Evolutionary conservation across 2,113 vertebrate species (phyloP).

Genomic region (Centropristis striata): DNA sequence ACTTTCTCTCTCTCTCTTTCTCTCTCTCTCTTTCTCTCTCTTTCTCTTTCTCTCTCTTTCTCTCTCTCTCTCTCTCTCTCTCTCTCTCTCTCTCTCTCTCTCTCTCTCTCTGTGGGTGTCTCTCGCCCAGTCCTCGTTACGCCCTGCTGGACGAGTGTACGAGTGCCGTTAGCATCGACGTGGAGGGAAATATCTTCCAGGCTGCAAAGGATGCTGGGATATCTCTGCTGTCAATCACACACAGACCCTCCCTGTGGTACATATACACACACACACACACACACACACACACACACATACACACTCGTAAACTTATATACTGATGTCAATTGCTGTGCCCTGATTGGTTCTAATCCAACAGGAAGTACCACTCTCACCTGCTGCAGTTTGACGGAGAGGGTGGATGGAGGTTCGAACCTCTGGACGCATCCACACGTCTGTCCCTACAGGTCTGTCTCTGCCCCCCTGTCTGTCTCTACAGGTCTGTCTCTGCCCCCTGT

Average conservation of each 20-base stretch:
- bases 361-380: conserved; percentile 98
- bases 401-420: conserved; percentile 95
- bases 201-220: conserved; percentile 96
- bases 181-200: conserved; percentile 98
- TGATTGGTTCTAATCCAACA: conserved; percentile 70
- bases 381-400: conserved; percentile 98
- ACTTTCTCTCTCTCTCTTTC: no score
- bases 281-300: conserved; percentile 16
- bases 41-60: no score
- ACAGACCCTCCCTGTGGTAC: conserved; percentile 96
- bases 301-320: conserved; percentile 31
- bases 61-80: no score
- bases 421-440: conserved; percentile 94
- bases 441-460: conserved; percentile 76
- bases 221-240: conserved; percentile 96
- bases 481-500: background rate
- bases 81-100: no score
- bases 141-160: conserved; percentile 97
- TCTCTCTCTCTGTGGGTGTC: conserved; percentile 19
- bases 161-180: conserved; percentile 97
- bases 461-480: no score
- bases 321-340: no score
- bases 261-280: conserved; percentile 37
- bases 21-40: no score
- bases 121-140: conserved; percentile 90